Evolutionary conservation across 1,140 invertebrate species (phyloP), one percentile per base, ranked within the genome.

Genomic region (Papilio polyxenes): DNA sequence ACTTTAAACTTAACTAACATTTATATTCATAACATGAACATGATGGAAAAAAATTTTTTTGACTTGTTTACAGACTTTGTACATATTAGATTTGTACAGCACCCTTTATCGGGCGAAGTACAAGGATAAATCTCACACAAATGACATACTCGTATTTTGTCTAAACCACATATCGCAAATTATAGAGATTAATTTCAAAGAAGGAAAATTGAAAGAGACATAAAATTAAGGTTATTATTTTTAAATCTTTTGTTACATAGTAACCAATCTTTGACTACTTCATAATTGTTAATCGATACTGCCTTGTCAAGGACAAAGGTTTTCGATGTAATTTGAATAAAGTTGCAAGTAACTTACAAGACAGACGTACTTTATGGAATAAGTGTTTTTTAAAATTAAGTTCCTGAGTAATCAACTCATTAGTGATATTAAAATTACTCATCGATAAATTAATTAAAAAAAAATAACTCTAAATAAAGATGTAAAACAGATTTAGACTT

Each of bases 301-400:
- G 75, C 11, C 49, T 53, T 56, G 75, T 77, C 75, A 56, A 77
- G 51, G 51, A 77, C 75, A 9, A 31, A 56, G 31, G 75, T 9
- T 7, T 77, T 31, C 15, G 74, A 76, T 75, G 75, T 31, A 77
- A 77, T 23, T 77, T 77, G 75, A 77, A 37, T 53, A 51, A 11
- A 15, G 75, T 77, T 13, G 20, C 5, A 5, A 11, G 8, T 56
- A 56, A 56, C 15, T 56, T 53, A 2, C 15, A 53, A 7, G 15
- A 56, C n/a, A n/a, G n/a, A n/a, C n/a, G n/a, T n/a, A n/a, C 49
- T 56, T 56, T 56, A 56, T 3, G 15, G 17, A 56, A 56, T 56
- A 17, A 4, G 17, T 56, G 53, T 56, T 56, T 56, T 15, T 56
- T 15, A 17, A 1, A 31, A 31, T 56, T 13, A 56, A 56, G 15